phyloP scores from a whole-genome alignment of 2,888 invertebrate species.

The Holacanthella duospinosa region DNA sequence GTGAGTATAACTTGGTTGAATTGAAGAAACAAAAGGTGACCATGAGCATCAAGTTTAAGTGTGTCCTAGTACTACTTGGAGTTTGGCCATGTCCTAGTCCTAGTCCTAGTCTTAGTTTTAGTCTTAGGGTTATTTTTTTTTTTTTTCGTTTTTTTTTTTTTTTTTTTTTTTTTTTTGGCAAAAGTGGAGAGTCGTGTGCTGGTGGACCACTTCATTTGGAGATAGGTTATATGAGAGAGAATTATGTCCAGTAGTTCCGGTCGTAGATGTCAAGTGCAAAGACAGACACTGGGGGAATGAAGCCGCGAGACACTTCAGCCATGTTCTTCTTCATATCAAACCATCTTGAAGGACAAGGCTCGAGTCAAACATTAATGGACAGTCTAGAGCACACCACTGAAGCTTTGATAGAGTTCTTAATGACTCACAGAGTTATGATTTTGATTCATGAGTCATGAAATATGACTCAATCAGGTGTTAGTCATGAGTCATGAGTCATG shows the following conservation, averaged over 20 bases:
- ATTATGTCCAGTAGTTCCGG: slow-evolving; percentile 29
- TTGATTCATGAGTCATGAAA: too few relatives aligned
- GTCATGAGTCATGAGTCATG: too few relatives aligned
- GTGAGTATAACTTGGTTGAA: neutral
- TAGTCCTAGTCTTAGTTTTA: neutral
- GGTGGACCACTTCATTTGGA: slow-evolving; percentile 16
- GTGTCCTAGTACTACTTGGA: neutral
- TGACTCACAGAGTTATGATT: too few relatives aligned
- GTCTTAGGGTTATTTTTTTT: too few relatives aligned
- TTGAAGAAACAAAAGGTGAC: neutral
- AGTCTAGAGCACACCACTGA: neutral
- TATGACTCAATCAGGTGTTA: too few relatives aligned
- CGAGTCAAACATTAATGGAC: slow-evolving; percentile 2
- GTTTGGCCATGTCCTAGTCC: neutral
- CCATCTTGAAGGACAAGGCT: slow-evolving; percentile 1
- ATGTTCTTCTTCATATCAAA: neutral
- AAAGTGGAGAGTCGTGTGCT: too few relatives aligned
- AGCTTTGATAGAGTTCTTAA: too few relatives aligned
- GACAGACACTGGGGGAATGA: slow-evolving; percentile 20
- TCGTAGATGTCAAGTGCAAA: slow-evolving; percentile 28
- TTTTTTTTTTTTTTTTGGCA: too few relatives aligned
- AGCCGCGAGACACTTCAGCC: slow-evolving; percentile 1
- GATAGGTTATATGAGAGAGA: slow-evolving; percentile 18
- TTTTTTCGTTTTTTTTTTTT: too few relatives aligned
- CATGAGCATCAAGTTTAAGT: slow-evolving; percentile 3